Percentiles rank a stretch among this genome's conserved stretches.
Conservation (phyloP, 2,113 vertebrate species). For the Vireo altiloquus region DNA sequence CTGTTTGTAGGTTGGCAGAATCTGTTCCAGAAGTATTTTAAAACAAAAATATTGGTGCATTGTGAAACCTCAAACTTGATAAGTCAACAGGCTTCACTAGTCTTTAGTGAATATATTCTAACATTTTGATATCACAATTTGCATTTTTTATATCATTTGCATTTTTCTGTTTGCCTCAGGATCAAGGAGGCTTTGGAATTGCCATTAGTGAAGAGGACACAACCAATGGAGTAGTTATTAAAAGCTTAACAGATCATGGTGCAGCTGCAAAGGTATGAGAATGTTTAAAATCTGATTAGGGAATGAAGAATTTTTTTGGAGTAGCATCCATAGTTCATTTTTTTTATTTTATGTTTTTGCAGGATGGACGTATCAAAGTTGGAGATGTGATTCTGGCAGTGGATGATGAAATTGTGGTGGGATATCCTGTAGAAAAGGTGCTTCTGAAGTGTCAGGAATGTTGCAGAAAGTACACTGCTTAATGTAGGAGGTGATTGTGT, state of each 20-base stretch:
- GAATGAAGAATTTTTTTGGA: not conserved
- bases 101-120: not conserved
- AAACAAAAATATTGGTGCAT: not conserved
- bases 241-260: slow-evolving; percentile 81
- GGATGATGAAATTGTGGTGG: slow-evolving; percentile 83
- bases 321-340: not conserved
- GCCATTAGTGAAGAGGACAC: slow-evolving; percentile 84
- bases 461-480: not conserved
- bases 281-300: not conserved
- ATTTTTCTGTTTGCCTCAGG: slow-evolving; percentile 66
- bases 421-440: slow-evolving; percentile 86
- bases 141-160: no score
- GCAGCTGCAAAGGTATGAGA: slow-evolving; percentile 75
- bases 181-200: slow-evolving; percentile 83
- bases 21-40: not conserved
- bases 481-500: not conserved
- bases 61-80: not conserved
- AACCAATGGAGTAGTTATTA: slow-evolving; percentile 73
- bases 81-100: not conserved
- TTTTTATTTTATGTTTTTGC: not conserved
- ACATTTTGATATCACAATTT: not conserved
- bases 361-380: slow-evolving; percentile 84
- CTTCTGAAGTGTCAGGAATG: not conserved
- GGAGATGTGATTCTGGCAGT: slow-evolving; percentile 84
- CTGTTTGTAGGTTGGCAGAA: not conserved